Percentiles rank a stretch among this genome's conserved stretches.
Conservation (phyloP, 2,888 invertebrate species). For the Tuberolachnus salignus region DNA sequence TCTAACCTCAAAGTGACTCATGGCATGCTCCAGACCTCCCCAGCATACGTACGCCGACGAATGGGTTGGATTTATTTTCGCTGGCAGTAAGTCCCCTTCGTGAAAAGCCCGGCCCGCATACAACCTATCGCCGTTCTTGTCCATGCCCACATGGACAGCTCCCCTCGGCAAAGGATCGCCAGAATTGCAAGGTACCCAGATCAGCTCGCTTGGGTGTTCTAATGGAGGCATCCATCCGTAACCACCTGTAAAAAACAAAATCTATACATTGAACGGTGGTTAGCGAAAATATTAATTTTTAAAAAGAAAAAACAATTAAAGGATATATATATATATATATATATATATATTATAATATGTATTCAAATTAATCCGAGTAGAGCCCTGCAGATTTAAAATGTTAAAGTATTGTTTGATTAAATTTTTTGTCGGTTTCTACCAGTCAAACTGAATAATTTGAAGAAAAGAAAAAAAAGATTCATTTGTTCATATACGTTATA, state of each 20-base stretch:
- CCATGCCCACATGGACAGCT: constrained; percentile 71
- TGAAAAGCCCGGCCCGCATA: constrained; percentile 71
- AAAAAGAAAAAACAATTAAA: too few relatives aligned
- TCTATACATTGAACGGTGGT: too few relatives aligned
- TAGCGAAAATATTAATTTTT: too few relatives aligned
- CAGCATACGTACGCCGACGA: constrained; percentile 60
- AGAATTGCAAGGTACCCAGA: constrained; percentile 58
- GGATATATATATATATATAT: too few relatives aligned
- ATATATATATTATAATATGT: too few relatives aligned
- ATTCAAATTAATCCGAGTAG: too few relatives aligned
- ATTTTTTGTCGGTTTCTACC: too few relatives aligned
- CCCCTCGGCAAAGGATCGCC: constrained; percentile 65
- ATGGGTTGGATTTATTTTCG: constrained; percentile 61
- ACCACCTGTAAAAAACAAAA: constrained; percentile 27
- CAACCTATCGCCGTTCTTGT: constrained; percentile 74
- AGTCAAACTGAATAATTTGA: too few relatives aligned
- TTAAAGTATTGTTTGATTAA: too few relatives aligned
- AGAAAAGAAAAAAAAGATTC: too few relatives aligned
- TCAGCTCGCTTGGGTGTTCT: constrained; percentile 28
- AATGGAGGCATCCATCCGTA: constrained; percentile 56
- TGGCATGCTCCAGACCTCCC: constrained; percentile 60
- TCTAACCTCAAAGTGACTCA: constrained; percentile 61
- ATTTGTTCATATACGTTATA: too few relatives aligned
- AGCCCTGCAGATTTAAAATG: too few relatives aligned
- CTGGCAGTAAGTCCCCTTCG: constrained; percentile 61